Evolutionary conservation across 2,888 invertebrate genomes (phyloP).

Genomic region (Chirona hameri): DNA sequence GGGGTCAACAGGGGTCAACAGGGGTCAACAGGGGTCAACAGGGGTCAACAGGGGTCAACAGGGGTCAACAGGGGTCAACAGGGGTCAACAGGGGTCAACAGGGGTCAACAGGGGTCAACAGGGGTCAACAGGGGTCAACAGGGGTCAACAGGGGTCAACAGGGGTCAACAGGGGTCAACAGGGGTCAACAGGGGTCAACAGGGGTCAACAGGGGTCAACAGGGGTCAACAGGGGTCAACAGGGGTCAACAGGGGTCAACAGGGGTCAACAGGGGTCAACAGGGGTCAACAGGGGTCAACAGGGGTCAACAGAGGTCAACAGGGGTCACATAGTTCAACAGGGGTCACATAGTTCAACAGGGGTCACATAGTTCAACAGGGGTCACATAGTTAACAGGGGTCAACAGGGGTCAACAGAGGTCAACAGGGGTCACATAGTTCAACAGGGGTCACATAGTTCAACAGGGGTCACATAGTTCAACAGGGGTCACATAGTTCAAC

Average conservation of each 20-base stretch:
- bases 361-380: too few relatives aligned
- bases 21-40: background rate
- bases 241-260: background rate
- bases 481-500: background rate
- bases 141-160: background rate
- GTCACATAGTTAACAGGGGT: too few relatives aligned
- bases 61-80: conserved; percentile 49
- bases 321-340: background rate
- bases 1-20: background rate
- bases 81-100: background rate
- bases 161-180: background rate
- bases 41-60: background rate
- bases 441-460: too few relatives aligned
- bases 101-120: background rate
- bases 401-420: background rate
- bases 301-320: background rate
- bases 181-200: too few relatives aligned
- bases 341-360: background rate
- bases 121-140: too few relatives aligned
- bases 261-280: background rate
- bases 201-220: background rate
- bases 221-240: background rate
- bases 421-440: background rate
- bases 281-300: conserved; percentile 49
- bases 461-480: background rate